phyloP scores from a whole-genome alignment of 2,797 vertebrate species.

The Lindbergichthys nudifrons region DNA sequence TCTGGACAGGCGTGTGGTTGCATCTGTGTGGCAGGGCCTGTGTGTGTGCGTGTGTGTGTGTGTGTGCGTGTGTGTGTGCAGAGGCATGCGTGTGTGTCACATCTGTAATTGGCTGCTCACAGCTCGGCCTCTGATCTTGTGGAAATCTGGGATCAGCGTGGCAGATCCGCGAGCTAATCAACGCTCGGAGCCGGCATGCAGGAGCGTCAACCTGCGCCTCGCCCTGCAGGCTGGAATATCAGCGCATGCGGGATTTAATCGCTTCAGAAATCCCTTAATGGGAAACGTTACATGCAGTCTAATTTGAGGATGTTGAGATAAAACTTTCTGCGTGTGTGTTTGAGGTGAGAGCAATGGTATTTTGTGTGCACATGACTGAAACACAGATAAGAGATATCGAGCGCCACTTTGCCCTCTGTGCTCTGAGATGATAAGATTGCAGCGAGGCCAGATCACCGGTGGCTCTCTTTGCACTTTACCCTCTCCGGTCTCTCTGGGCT shows the following conservation, averaged over 20 bases:
- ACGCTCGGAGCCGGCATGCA: slow-evolving; percentile 51
- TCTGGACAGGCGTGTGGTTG: slow-evolving; percentile 47
- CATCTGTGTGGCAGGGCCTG: slow-evolving; percentile 42
- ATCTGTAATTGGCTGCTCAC: slow-evolving; percentile 77
- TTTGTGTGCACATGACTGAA: slow-evolving; percentile 57
- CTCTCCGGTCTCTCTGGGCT: slow-evolving; percentile 37
- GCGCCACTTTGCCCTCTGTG: slow-evolving; percentile 59
- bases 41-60: slow-evolving; percentile 29
- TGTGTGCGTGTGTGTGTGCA: slow-evolving; percentile 19
- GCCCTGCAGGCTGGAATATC: slow-evolving; percentile 68
- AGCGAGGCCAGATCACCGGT: slow-evolving; percentile 57
- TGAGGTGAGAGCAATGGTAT: slow-evolving; percentile 11
- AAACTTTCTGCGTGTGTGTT: slow-evolving; percentile 45
- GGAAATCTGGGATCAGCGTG: slow-evolving; percentile 83
- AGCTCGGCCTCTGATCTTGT: slow-evolving; percentile 75
- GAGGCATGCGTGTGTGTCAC: slow-evolving; percentile 31
- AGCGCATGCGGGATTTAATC: slow-evolving; percentile 73
- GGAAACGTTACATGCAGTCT: slow-evolving; percentile 78
- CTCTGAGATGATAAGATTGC: slow-evolving; percentile 73
- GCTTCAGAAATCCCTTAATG: slow-evolving; percentile 80
- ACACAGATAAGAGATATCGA: slow-evolving; percentile 73
- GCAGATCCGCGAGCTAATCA: slow-evolving; percentile 83
- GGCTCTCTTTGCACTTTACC: slow-evolving; percentile 67
- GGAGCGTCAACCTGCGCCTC: slow-evolving; percentile 61
- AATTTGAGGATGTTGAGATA: slow-evolving; percentile 79